Evolutionary conservation across 2,888 invertebrate genomes (phyloP).

Genomic region (Bellardia bayeri): DNA sequence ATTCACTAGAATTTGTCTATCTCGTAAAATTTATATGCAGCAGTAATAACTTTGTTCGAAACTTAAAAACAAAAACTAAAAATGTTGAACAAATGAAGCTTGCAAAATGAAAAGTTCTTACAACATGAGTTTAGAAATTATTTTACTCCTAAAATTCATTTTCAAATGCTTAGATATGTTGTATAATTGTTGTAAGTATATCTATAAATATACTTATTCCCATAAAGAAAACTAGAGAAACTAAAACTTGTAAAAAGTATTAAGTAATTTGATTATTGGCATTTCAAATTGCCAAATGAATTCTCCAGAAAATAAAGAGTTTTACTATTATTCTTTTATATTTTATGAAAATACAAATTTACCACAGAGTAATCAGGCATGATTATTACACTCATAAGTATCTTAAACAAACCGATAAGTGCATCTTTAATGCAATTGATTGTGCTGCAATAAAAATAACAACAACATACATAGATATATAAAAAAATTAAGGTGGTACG

Average conservation of each 20-base stretch:
- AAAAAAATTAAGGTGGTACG: constrained; percentile 11
- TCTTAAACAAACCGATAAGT: constrained; percentile 49
- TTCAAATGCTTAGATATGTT: constrained; percentile 14
- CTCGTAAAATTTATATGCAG: constrained; percentile 52
- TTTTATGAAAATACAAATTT: constrained; percentile 9
- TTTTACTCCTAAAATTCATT: constrained; percentile 19
- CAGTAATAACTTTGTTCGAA: constrained; percentile 53
- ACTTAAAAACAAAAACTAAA: constrained; percentile 11
- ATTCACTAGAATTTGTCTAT: constrained; percentile 54
- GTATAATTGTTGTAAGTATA: constrained; percentile 20
- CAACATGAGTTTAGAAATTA: constrained; percentile 25
- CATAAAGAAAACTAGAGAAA: neutral
- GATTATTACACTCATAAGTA: constrained; percentile 62
- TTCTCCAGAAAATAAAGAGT: neutral
- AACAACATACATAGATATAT: neutral
- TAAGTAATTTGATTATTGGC: constrained; percentile 17
- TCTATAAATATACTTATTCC: constrained; percentile 12
- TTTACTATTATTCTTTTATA: neutral
- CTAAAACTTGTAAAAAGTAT: neutral
- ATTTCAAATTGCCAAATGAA: constrained; percentile 6
- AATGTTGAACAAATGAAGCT: constrained; percentile 43
- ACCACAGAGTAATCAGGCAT: constrained; percentile 60
- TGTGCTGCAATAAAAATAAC: constrained; percentile 13
- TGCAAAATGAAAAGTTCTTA: constrained; percentile 30
- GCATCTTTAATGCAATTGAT: constrained; percentile 48